Evolutionary conservation across 2,113 vertebrate genomes (phyloP), one percentile per base, ranked within the genome.

Genomic region (Ophiodon elongatus): DNA sequence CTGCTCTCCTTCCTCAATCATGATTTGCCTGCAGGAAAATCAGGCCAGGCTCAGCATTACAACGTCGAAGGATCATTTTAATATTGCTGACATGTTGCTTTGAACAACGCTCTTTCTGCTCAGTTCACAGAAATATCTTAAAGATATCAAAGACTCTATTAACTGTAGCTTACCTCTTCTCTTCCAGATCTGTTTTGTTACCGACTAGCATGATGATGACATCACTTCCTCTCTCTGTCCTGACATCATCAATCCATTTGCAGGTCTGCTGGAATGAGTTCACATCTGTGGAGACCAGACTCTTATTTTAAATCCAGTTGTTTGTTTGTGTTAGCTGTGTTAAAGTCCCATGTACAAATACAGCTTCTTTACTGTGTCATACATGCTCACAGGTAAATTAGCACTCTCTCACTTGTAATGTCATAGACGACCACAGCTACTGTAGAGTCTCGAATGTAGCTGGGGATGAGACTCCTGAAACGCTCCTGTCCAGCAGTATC

Each of bases 231-330:
- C 95, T 92, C 92, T 96, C 95, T 73, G 95, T 95, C 89, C 95
- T 93, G 83, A 96, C 97, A 15, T 98, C 97, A n/a, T 98, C 97
- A 15, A 98, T 97, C 97, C 97, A 98, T 91, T 98, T 98, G 68
- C 96, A 97, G 85, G 97, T 98, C 94, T 98, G 96, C 83, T 97
- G 97, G 91, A 98, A 98, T 63, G 97, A 98, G 93, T 97, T 98
- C 82, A 98, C 93, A 84, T 98, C 97, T 98, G 94, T 68, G 76
- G 73, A 92, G 54, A 78, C 31, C 43, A 85, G 67, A 82, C 8
- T n/a, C 54, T 76, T 57, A 1, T 31, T 43, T 82, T 29, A 76
- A 4, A 76, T 25, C 2, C 29, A 5, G 45, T 45, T 4, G 41
- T 43, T 74, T 52, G 70, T 71, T 27, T 19, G 27, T 43, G 7